These are phyloP conservation scores for Bellardia bayeri DNA, from an alignment of 2,888 invertebrate genomes.

Conservation along the genomic window DNA sequence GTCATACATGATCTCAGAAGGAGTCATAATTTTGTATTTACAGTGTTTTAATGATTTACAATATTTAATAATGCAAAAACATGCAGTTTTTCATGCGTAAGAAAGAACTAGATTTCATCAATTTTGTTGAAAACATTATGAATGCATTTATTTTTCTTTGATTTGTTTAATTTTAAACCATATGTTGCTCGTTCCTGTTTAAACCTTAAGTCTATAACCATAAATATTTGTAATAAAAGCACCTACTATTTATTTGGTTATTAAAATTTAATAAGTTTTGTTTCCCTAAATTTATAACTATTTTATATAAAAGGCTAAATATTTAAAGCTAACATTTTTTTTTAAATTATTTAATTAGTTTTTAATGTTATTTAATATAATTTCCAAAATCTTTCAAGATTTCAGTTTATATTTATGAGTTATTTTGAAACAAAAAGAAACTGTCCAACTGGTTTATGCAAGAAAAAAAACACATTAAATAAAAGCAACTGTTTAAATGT, in stretches of 20 bases:
- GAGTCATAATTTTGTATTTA: not conserved
- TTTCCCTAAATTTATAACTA: slow-evolving; percentile 1
- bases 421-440: slow-evolving; percentile 12
- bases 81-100: no score
- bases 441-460: slow-evolving; percentile 79
- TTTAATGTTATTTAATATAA: not conserved
- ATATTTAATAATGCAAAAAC: no score
- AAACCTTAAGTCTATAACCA: not conserved
- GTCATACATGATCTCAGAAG: no score
- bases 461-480: slow-evolving; percentile 23
- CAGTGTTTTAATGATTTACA: no score
- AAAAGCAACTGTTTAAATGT: slow-evolving; percentile 46
- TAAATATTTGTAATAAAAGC: not conserved
- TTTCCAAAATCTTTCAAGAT: not conserved
- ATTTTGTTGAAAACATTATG: not conserved
- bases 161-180: not conserved
- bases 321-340: slow-evolving; percentile 12
- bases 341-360: not conserved
- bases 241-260: slow-evolving; percentile 34
- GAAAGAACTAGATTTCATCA: not conserved
- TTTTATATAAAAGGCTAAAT: not conserved
- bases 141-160: not conserved
- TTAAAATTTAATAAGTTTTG: slow-evolving; percentile 28
- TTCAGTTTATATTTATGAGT: not conserved
- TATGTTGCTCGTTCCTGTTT: not conserved